Evolutionary conservation across 2,113 vertebrate genomes (phyloP), one percentile per base, ranked within the genome.

Genomic region (Proterorhinus semilunaris): DNA sequence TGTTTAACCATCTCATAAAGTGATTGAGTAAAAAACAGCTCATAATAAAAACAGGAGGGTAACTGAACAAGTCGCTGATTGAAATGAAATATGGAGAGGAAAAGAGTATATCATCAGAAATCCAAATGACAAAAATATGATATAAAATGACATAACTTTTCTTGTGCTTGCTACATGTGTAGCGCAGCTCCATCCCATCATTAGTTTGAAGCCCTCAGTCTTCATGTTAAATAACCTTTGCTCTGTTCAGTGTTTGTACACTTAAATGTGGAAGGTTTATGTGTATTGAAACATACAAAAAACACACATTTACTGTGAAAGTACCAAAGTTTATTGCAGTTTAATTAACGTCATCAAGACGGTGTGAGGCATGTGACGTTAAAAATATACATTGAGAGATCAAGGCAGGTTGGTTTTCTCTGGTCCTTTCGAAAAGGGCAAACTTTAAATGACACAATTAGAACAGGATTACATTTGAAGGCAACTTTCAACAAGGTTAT

Each of bases 271-370:
- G 27, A 36, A 3, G 27, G 3, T 36, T 1, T 36, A 36, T 36
- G 27, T 36, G 4, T 36, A 36, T 36, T 36, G 27, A 36, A 36
- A 36, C 27, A 36, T 36, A 36, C 2, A 36, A 5, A 36, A 36
- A 1, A 5, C 27, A 36, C 27, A 36, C 27, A 36, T 36, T 36
- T 36, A 36, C 27, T 36, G 27, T 36, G 49, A 13, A 51, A 46
- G 49, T 58, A 62, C 65, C 13, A 80, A 67, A 1, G 12, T 85
- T 81, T 83, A 78, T 81, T 83, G 36, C 62, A n/a, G 50, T 74
- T 70, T 79, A 85, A 71, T 72, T 6, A 27, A 72, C 50, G 13
- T 46, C 47, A 8, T 55, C 2, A 8, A 61, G 11, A 58, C 8
- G 51, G 16, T 53, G 16, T 53, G 53, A 54, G 16, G 17, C 17